Base-by-base conservation (phyloP, 2,888 invertebrate species). In the Rhingia campestris region DNA sequence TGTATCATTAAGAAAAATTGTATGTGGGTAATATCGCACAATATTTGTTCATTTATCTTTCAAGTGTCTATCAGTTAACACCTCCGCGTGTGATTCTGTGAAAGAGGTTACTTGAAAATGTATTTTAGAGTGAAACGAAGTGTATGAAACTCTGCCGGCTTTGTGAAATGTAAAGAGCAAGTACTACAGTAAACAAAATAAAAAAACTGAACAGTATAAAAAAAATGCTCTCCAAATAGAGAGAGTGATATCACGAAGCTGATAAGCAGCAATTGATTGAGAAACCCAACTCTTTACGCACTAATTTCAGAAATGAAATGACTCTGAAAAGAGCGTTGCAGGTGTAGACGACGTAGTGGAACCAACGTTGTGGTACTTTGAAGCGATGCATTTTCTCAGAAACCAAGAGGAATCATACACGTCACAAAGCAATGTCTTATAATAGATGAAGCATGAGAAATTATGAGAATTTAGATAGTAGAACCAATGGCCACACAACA, bases 321-420 rank as follows among this genome's bases (percentile, higher is more conserved):
- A n/a, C n/a, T n/a, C n/a, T n/a, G n/a, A n/a, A 49, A 30, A 49
- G 22, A 3, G 49, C 7, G 49, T 14, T 49, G 22, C 49, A 47
- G 22, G 4, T 51, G 5, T 9, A 51, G 4, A 51, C 51, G 51
- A 32, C 32, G 51, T 30, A 51, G 51, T 51, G 10, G 32, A 32
- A n/a, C 51, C 51, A 51, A 22, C 32, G 9, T 33, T 51, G 30
- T 51, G 51, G 30, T 9, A 32, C 51, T 51, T 51, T 51, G 10
- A 32, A 9, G 32, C 33, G 30, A 51, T 51, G 9, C 51, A 32
- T 10, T 51, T 51, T 51, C 33, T 30, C 22, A 6, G 22, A 30
- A 30, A 49, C 1, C 22, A 3, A 49, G 49, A 4, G 49, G 49
- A 37, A 37, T 12, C 45, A 4, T n/a, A 12, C 45, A 45, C 22